Evolutionary conservation across 2,797 vertebrate genomes (phyloP), one percentile per base, ranked within the genome.

Genomic region (Tolypeutes matacus): DNA sequence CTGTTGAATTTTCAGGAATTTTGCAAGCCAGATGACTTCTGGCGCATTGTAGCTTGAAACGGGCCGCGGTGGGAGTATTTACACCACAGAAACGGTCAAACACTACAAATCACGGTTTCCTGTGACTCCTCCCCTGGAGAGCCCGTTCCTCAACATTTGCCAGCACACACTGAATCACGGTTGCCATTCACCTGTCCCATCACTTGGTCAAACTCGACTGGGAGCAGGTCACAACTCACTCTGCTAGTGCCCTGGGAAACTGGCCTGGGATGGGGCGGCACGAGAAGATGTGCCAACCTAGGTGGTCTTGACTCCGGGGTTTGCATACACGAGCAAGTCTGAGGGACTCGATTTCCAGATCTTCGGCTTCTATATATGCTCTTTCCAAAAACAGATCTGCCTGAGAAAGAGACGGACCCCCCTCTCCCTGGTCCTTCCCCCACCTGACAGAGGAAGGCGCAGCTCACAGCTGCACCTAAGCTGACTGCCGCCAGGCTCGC

Each of bases 1-100:
- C 2, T 8, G 53, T 62, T 58, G 75, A 86, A 76, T 76, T 82
- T 92, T 95, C 62, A 62, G 62, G 69, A 56, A 73, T 86, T 92
- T 86, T 91, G 49, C 75, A 78, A 81, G 51, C 49, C 36, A 58
- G 27, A 36, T 56, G n/a, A 60, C 36, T 72, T 88, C 67, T 39
- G 39, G 39, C 39, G 87, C 56, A 20, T 18, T 64, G 17, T 36
- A 69, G 70, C n/a, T 89, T 75, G n/a, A 92, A 70, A 90, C 58
- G 70, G 72, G n/a, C n/a, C 23, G 29, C 3, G 9, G 58, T 27
- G 27, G 81, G 51, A 92, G 49, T 89, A 83, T 81, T 94, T 77
- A 65, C 36, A 49, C 73, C 81, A 76, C 51, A 87, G 77, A 80
- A 75, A 70, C 75, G 36, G 17, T 70, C 18, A 70, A 92, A 36